These are phyloP conservation scores for Girardinichthys multiradiatus DNA, from an alignment of 2,113 vertebrate species.

Conservation along the genomic window DNA sequence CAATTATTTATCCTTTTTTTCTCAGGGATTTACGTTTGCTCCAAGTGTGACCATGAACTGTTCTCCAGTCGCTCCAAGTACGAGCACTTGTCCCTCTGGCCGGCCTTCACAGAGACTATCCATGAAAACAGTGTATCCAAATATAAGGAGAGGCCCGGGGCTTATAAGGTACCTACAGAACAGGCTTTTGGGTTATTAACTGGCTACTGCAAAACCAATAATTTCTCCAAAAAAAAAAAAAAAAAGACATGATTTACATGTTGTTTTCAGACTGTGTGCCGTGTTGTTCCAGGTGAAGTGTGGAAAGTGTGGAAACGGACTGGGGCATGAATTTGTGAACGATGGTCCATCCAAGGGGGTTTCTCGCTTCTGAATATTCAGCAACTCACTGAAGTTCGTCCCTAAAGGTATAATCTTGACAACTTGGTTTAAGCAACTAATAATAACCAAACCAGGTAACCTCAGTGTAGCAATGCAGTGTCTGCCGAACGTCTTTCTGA, in stretches of 20 bases:
- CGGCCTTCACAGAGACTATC: constrained; percentile 90
- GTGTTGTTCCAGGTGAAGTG: constrained; percentile 51
- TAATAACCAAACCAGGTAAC: background rate
- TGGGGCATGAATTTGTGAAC: constrained; percentile 94
- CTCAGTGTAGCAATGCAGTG: background rate
- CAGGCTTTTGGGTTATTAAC: background rate
- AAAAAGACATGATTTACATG: background rate
- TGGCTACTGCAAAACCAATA: background rate
- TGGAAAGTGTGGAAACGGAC: constrained; percentile 87
- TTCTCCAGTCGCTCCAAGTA: constrained; percentile 92
- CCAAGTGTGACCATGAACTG: constrained; percentile 87
- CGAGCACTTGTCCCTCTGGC: constrained; percentile 93
- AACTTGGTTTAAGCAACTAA: background rate
- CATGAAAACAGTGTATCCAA: constrained; percentile 87
- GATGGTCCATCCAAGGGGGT: constrained; percentile 85
- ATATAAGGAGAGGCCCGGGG: constrained; percentile 76
- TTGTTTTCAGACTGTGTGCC: background rate
- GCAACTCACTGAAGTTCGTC: constrained; percentile 92
- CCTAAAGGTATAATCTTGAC: constrained; percentile 83
- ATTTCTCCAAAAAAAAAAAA: background rate
- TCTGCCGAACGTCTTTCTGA: background rate
- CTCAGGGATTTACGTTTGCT: constrained; percentile 88
- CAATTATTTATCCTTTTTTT: background rate
- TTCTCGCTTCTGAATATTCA: constrained; percentile 99
- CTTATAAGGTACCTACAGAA: constrained; percentile 83